phyloP scores from a whole-genome alignment of 2,797 vertebrate genomes.

The Alosa sapidissima region DNA sequence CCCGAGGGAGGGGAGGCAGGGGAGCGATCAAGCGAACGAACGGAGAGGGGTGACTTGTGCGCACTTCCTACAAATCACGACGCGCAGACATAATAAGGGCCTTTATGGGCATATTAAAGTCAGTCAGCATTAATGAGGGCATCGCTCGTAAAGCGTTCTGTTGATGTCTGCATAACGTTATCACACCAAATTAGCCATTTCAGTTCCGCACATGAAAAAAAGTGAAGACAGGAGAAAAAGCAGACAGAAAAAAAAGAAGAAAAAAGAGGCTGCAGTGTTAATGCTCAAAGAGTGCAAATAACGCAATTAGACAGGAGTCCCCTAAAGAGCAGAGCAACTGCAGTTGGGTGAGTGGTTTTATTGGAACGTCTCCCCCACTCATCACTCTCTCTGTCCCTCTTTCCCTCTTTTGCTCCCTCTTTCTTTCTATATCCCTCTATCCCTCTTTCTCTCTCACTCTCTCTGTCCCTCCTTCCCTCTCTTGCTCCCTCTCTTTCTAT shows the following conservation, averaged over 20 bases:
- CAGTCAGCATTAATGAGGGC: conserved; percentile 28
- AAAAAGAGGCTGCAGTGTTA: neutral
- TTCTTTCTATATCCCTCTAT: neutral
- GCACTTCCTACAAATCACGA: neutral
- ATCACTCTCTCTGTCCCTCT: neutral
- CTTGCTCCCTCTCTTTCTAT: neutral
- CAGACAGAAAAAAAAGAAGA: neutral
- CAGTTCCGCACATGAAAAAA: neutral
- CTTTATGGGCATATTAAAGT: conserved; percentile 25
- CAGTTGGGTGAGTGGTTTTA: conserved; percentile 17
- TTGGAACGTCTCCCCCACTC: neutral
- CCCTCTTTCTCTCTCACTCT: neutral
- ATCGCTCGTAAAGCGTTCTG: neutral
- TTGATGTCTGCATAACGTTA: conserved; percentile 34
- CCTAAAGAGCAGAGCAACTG: conserved; percentile 29
- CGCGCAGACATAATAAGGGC: neutral
- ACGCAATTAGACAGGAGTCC: conserved; percentile 27
- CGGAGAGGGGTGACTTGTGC: neutral
- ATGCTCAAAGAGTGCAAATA: conserved; percentile 40
- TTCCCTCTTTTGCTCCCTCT: neutral
- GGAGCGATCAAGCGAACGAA: neutral
- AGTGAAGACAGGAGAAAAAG: neutral
- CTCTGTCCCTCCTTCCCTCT: neutral
- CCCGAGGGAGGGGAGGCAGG: neutral
- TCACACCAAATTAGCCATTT: conserved; percentile 27